A percentile compares a stretch with the other conserved stretches of the same genome.
phyloP scores from a whole-genome alignment of 2,113 vertebrate genomes.

The Istiophorus platypterus region DNA sequence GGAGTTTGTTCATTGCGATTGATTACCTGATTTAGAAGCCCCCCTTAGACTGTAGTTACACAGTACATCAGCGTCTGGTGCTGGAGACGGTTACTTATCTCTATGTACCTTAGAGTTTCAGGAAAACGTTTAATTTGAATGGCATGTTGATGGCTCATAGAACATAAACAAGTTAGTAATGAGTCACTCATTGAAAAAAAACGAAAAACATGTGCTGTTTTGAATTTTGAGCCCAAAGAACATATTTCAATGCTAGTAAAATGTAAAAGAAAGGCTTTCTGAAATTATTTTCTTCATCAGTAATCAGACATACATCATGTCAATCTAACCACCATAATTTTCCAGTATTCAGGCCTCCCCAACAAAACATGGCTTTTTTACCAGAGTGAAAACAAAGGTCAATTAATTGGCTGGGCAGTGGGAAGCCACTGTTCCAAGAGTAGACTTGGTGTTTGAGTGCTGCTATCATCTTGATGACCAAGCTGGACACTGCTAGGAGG shows the following conservation, averaged over 20 bases:
- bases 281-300: background rate
- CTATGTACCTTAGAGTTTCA: background rate
- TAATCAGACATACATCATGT: conserved; percentile 4
- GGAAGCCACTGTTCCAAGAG: conserved; percentile 58
- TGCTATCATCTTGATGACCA: conserved; percentile 75
- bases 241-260: conserved; percentile 1
- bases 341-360: conserved; percentile 32
- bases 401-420: conserved; percentile 55
- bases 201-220: background rate
- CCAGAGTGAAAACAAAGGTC: conserved; percentile 70
- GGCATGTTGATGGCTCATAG: background rate
- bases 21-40: background rate
- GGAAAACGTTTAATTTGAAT: conserved; percentile 35
- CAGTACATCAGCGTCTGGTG: background rate
- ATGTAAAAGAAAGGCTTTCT: background rate
- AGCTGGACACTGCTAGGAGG: conserved; percentile 57
- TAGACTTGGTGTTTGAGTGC: conserved; percentile 71
- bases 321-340: conserved; percentile 10
- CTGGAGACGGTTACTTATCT: background rate
- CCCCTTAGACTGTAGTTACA: background rate
- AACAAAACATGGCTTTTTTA: conserved; percentile 71
- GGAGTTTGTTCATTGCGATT: background rate
- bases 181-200: background rate
- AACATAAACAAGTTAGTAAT: background rate
- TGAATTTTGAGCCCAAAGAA: background rate